Conservation (phyloP, 1,140 invertebrate species). For the Tetragonula clypearis region DNA sequence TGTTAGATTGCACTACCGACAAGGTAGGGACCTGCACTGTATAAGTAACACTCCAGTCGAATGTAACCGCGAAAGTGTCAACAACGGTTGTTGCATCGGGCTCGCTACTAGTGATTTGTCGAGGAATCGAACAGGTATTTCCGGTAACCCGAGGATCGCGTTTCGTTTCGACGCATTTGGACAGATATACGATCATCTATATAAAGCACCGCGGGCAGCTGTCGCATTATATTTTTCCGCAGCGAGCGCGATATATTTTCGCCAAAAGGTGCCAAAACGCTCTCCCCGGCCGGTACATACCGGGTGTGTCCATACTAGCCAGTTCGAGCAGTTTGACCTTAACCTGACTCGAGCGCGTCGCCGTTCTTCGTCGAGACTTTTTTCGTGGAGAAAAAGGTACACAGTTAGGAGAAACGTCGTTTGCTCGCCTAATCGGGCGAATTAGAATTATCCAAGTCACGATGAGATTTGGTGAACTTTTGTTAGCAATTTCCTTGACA, state of each 20-base stretch:
- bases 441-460: too few species aligned
- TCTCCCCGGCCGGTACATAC: not conserved
- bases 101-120: conserved; percentile 12
- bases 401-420: too few species aligned
- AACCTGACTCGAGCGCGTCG: not conserved
- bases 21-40: too few species aligned
- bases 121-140: conserved; percentile 9
- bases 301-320: conserved; percentile 15
- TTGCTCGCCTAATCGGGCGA: too few species aligned
- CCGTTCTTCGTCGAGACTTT: not conserved
- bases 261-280: conserved; percentile 40
- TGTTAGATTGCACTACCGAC: too few species aligned
- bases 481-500: too few species aligned
- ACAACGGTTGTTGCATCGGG: not conserved
- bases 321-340: not conserved
- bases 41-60: too few species aligned
- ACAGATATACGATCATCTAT: conserved; percentile 29
- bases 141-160: conserved; percentile 10
- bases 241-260: conserved; percentile 46
- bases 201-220: not conserved
- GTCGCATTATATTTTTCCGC: conserved; percentile 63
- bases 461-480: too few species aligned
- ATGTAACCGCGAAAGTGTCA: not conserved
- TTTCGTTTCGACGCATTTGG: conserved; percentile 10
- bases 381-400: too few species aligned